These are phyloP conservation scores for Eulimnadia texana DNA, from an alignment of 1,140 invertebrate genomes.

Conservation along the genomic window DNA sequence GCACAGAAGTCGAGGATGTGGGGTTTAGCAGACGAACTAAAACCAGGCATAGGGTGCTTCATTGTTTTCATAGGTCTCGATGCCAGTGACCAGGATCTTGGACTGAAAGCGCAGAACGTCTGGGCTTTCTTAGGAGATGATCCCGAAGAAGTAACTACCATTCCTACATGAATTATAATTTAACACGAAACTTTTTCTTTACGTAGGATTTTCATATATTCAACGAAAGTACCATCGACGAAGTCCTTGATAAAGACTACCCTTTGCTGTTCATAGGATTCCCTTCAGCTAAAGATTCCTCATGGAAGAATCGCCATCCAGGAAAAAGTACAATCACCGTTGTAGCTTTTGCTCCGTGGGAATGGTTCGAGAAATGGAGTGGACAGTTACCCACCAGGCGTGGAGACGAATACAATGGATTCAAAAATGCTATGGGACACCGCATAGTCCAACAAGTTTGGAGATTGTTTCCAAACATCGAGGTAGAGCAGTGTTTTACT, in stretches of 20 bases:
- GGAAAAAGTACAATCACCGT: constrained; percentile 29
- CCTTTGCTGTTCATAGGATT: constrained; percentile 32
- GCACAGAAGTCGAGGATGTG: constrained; percentile 27
- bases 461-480: constrained; percentile 28
- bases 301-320: constrained; percentile 27
- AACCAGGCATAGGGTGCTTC: constrained; percentile 22
- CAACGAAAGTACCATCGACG: constrained; percentile 22
- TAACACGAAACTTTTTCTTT: too few species aligned
- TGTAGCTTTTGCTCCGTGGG: constrained; percentile 28
- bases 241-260: constrained; percentile 24
- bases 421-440: constrained; percentile 28
- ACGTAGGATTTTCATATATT: constrained; percentile 22
- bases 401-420: constrained; percentile 29
- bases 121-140: constrained; percentile 28
- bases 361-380: constrained; percentile 31
- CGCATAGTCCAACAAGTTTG: constrained; percentile 28
- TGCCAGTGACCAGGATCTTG: constrained; percentile 27
- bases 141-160: constrained; percentile 23
- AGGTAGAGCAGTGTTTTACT: too few species aligned
- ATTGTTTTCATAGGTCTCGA: constrained; percentile 30
- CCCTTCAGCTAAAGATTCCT: constrained; percentile 32
- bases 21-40: constrained; percentile 21
- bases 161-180: too few species aligned
- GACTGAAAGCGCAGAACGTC: constrained; percentile 26
- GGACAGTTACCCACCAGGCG: constrained; percentile 27